Conservation (phyloP, 1,140 invertebrate species). For the Drosophila carrolli region DNA sequence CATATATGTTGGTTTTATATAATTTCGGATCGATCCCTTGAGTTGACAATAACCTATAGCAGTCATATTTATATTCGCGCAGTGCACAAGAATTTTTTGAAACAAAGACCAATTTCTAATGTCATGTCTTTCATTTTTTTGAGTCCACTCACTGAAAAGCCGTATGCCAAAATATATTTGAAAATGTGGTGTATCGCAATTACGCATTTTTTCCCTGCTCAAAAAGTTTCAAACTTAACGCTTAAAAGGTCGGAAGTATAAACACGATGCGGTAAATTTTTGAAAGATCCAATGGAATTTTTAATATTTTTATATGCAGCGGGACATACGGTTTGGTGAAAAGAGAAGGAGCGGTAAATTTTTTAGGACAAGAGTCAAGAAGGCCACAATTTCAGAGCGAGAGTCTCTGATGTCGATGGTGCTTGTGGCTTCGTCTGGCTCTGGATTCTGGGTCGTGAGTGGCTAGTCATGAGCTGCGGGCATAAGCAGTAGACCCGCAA, state of each 20-base stretch:
- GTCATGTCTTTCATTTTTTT: too few species aligned
- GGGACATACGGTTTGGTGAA: not conserved
- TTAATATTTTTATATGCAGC: constrained; percentile 76
- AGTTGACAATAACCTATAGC: too few species aligned
- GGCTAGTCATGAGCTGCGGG: constrained; percentile 16
- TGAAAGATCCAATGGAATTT: constrained; percentile 68
- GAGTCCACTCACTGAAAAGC: too few species aligned
- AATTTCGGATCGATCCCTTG: too few species aligned
- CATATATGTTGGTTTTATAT: too few species aligned
- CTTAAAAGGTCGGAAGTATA: not conserved
- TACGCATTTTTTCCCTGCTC: constrained; percentile 26
- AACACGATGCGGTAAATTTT: constrained; percentile 3
- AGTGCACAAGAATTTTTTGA: too few species aligned
- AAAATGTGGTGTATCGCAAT: not conserved
- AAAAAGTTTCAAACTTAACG: constrained; percentile 22
- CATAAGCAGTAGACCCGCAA: constrained; percentile 14
- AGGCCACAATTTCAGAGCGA: not conserved
- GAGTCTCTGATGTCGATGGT: too few species aligned
- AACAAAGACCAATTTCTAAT: too few species aligned
- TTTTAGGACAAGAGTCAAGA: constrained; percentile 3
- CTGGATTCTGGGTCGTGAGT: constrained; percentile 1
- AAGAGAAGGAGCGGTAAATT: constrained; percentile 1
- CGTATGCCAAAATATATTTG: too few species aligned
- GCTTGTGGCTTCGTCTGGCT: too few species aligned
- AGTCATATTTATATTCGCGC: too few species aligned